A percentile compares a stretch with the other conserved stretches of the same genome.
phyloP scores from a whole-genome alignment of 1,140 invertebrate species.

The Eueides isabella region DNA sequence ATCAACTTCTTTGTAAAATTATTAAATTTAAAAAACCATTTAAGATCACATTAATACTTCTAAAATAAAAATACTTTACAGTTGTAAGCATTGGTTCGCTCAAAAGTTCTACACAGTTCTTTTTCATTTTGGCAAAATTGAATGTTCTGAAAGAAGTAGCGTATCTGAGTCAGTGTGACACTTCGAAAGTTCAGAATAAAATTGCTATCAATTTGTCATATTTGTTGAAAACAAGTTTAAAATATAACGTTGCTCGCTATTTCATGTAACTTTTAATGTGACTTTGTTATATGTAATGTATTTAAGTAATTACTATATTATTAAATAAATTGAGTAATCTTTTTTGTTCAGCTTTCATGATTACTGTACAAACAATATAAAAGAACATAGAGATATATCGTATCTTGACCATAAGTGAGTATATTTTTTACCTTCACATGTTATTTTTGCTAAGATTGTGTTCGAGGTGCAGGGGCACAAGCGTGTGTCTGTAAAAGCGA shows the following conservation, averaged over 20 bases:
- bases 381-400: no score
- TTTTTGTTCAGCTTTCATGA: no score
- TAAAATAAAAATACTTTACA: not conserved
- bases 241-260: slow-evolving; percentile 3
- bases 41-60: not conserved
- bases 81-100: not conserved
- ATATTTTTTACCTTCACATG: no score
- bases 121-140: slow-evolving; percentile 8
- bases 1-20: no score
- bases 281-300: not conserved
- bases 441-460: no score
- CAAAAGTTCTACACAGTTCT: slow-evolving; percentile 3
- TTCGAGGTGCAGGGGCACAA: no score
- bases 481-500: no score
- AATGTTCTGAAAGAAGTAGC: slow-evolving; percentile 3
- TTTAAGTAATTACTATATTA: not conserved
- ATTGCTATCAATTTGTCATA: slow-evolving; percentile 21
- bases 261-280: slow-evolving; percentile 12
- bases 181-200: slow-evolving; percentile 21
- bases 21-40: no score
- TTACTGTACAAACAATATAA: no score
- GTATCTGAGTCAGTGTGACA: slow-evolving; percentile 18
- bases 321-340: no score
- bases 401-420: no score
- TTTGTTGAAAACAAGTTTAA: slow-evolving; percentile 21